Evolutionary conservation across 2,113 vertebrate species (phyloP).

Genomic region (Ptilonorhynchus violaceus): DNA sequence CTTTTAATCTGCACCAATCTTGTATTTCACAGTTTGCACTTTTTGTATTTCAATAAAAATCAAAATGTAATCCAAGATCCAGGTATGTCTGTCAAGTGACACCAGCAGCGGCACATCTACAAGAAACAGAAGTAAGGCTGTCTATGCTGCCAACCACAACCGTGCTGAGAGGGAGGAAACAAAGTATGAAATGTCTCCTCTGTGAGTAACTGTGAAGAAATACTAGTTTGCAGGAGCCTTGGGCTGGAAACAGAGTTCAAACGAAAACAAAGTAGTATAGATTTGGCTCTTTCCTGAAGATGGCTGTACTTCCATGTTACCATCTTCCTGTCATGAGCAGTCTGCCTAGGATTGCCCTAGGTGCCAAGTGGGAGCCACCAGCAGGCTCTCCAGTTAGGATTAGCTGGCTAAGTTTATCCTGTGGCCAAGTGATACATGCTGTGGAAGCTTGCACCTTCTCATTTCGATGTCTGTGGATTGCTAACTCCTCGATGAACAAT

Average conservation of each 20-base stretch:
- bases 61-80: slow-evolving; percentile 23
- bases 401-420: not conserved
- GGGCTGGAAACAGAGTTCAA: not conserved
- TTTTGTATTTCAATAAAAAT: slow-evolving; percentile 84
- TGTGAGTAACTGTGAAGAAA: not conserved
- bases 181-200: not conserved
- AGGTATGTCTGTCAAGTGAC: not conserved
- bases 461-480: rapidly evolving
- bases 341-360: not conserved
- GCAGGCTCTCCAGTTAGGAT: not conserved
- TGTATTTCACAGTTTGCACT: slow-evolving; percentile 78
- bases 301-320: not conserved
- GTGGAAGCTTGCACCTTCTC: not conserved
- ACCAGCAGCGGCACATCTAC: not conserved
- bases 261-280: not conserved
- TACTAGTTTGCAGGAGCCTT: not conserved
- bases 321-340: not conserved
- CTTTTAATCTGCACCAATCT: slow-evolving; percentile 67
- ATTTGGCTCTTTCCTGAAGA: not conserved
- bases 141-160: not conserved
- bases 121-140: not conserved
- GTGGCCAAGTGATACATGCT: not conserved
- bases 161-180: not conserved
- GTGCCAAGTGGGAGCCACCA: not conserved
- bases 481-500: rapidly evolving